Evolutionary conservation across 2,888 invertebrate genomes (phyloP).

Genomic region (Germaria angustata): DNA sequence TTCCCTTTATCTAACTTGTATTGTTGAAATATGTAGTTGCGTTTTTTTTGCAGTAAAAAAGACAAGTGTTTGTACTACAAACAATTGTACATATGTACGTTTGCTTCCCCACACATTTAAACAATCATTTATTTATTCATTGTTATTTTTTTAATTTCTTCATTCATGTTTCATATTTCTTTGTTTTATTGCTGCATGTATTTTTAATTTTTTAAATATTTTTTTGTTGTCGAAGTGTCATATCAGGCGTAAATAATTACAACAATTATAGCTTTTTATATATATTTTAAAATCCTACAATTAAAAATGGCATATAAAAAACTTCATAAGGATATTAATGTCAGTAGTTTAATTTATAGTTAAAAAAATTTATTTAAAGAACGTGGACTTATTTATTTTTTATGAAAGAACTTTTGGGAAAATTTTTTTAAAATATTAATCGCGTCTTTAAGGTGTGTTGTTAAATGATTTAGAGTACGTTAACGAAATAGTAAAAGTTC

Average conservation of each 20-base stretch:
- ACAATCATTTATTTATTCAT: not conserved
- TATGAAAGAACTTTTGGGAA: too few species aligned
- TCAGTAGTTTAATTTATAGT: conserved; percentile 45
- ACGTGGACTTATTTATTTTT: too few species aligned
- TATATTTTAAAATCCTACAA: conserved; percentile 24
- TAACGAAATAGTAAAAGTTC: too few species aligned
- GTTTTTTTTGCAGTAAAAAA: not conserved
- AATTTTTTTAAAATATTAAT: too few species aligned
- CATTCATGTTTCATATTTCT: conserved; percentile 20
- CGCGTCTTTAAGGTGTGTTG: too few species aligned
- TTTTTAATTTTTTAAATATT: conserved; percentile 20
- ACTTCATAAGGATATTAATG: conserved; percentile 56
- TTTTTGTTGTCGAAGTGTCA: conserved; percentile 12
- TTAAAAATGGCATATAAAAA: conserved; percentile 48
- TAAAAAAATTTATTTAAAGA: not conserved
- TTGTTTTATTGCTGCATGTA: conserved; percentile 37
- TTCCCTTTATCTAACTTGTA: not conserved
- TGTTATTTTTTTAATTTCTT: not conserved
- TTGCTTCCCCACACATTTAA: conserved; percentile 15
- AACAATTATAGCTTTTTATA: conserved; percentile 41
- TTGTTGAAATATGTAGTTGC: not conserved
- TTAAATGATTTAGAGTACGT: too few species aligned
- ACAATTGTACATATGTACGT: conserved; percentile 44
- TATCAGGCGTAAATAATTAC: conserved; percentile 59
- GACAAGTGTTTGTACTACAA: not conserved